These are phyloP conservation scores for Nowickia ferox DNA, from an alignment of 2,888 invertebrate genomes.

Conservation along the genomic window DNA sequence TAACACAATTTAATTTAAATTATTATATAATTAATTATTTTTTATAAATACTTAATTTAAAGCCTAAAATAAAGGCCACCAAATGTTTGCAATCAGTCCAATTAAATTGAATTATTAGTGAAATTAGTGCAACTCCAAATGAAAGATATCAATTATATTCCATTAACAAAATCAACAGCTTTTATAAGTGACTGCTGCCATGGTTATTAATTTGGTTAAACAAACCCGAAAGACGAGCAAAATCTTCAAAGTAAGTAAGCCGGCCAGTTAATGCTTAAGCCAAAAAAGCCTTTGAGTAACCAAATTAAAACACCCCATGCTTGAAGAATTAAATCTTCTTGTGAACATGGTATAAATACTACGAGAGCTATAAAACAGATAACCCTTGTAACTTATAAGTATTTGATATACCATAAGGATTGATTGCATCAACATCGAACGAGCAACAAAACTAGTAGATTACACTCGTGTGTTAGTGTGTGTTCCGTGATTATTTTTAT, in stretches of 20 bases:
- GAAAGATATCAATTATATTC: slow-evolving; percentile 29
- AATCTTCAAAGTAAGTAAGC: slow-evolving; percentile 12
- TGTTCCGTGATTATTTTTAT: slow-evolving; percentile 41
- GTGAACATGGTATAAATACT: background rate
- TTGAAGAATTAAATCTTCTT: background rate
- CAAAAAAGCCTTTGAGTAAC: slow-evolving; percentile 53
- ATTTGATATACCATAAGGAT: slow-evolving; percentile 25
- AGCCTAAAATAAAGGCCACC: slow-evolving; percentile 34
- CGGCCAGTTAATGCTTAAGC: slow-evolving; percentile 55
- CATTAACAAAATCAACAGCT: slow-evolving; percentile 31
- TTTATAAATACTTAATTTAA: background rate
- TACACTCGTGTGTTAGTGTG: background rate
- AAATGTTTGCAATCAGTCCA: slow-evolving; percentile 73
- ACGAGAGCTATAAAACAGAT: slow-evolving; percentile 7
- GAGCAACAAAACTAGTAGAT: background rate
- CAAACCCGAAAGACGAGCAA: background rate
- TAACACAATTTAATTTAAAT: slow-evolving; percentile 36
- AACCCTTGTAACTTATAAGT: slow-evolving; percentile 47
- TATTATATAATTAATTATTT: slow-evolving; percentile 16
- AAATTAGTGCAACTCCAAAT: slow-evolving; percentile 77
- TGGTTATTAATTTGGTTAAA: slow-evolving; percentile 76
- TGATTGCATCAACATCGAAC: slow-evolving; percentile 60
- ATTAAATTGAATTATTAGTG: slow-evolving; percentile 79
- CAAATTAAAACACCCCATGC: slow-evolving; percentile 48
- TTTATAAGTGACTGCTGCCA: slow-evolving; percentile 73